Evolutionary conservation across 1,140 invertebrate species (phyloP), one percentile per base, ranked within the genome.

Genomic region (Formica selysi): DNA sequence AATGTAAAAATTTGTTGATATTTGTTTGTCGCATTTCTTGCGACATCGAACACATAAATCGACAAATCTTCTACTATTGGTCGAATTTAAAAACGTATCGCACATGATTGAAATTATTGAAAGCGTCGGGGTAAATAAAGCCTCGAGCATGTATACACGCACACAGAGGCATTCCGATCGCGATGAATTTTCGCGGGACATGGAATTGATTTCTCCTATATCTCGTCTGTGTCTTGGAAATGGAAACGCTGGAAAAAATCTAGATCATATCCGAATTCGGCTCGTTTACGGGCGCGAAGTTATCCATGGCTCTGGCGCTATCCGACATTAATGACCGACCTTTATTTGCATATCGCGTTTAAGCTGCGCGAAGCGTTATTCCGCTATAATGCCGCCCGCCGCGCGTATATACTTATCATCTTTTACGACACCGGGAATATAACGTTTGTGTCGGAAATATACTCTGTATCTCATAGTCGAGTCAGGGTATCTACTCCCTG

Each of bases 311-410:
- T 3, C 32, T 44, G 44, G 29, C 61, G 41, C 19, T 68, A 68
- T 38, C 67, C 68, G 65, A 73, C 79, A 73, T 73, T 83, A 83
- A 83, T 73, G 67, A 54, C 16, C 36, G 54, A 73, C 67, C 61
- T 51, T 48, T 81, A 81, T 81, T 81, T 81, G 67, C 79, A 81
- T 81, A 81, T 73, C 67, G 38, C 38, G 51, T 73, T 81, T 61
- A 73, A 81, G 57, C 38, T n/a, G 38, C 26, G 38, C 67, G 51
- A 61, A 59, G 41, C 67, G 67, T 54, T 81, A 81, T 81, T 81
- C 38, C 61, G 48, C 38, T 36, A 68, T 81, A 59, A 81, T 81
- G 44, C 26, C 51, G 41, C 19, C 13, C 19, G 19, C 36, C 16
- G 16, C 7, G 44, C 48, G 29, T 62, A 73, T 61, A 73, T 73